phyloP scores from a whole-genome alignment of 2,113 vertebrate genomes.

The Sceloporus undulatus region DNA sequence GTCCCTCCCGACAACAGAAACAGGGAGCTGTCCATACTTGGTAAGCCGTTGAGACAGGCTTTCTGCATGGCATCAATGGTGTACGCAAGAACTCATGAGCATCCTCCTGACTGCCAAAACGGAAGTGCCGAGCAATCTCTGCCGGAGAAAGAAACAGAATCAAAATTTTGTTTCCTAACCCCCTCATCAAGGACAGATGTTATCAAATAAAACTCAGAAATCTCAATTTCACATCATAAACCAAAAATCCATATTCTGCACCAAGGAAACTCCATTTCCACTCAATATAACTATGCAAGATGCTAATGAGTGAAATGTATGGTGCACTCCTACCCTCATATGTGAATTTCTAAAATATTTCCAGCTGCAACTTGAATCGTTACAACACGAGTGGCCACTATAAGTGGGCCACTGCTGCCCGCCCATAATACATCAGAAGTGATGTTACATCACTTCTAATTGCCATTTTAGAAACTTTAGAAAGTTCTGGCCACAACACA shows the following conservation, averaged over 20 bases:
- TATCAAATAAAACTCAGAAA: neutral
- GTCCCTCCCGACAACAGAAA: neutral
- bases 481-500: too few relatives aligned
- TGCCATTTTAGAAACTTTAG: too few relatives aligned
- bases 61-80: conserved; percentile 97
- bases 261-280: neutral
- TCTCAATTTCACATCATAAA: neutral
- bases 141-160: conserved; percentile 10
- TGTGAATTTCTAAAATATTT: neutral
- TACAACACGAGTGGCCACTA: neutral
- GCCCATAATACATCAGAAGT: too few relatives aligned
- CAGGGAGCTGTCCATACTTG: conserved; percentile 79
- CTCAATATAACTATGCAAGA: neutral
- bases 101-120: conserved; percentile 94
- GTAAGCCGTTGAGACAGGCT: conserved; percentile 91
- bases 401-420: too few relatives aligned
- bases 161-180: neutral
- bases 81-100: conserved; percentile 96
- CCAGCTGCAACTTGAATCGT: neutral
- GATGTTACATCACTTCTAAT: too few relatives aligned
- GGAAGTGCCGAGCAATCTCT: conserved; percentile 95
- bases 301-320: neutral
- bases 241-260: neutral
- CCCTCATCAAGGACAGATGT: neutral
- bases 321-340: neutral